Evolutionary conservation across 1,140 invertebrate species (phyloP).

Genomic region (Helicoverpa armigera): DNA sequence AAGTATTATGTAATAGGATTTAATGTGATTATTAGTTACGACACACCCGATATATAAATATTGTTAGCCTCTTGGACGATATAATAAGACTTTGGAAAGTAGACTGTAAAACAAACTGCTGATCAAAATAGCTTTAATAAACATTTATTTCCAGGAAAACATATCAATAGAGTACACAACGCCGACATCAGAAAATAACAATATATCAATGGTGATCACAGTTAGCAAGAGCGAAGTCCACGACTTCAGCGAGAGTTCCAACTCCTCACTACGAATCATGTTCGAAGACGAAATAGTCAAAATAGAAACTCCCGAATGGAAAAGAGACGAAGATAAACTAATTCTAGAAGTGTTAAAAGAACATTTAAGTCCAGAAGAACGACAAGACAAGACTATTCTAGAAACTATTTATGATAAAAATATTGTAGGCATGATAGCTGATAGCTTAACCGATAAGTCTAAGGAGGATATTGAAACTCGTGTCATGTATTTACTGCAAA

Average conservation of each 20-base stretch:
- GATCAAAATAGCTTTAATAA: neutral
- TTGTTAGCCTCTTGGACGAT: too few relatives aligned
- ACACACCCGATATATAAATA: too few relatives aligned
- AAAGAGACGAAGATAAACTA: constrained; percentile 77
- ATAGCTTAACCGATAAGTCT: constrained; percentile 65
- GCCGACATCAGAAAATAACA: constrained; percentile 34
- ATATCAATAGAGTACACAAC: constrained; percentile 39
- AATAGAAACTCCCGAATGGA: constrained; percentile 69
- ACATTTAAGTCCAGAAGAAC: constrained; percentile 61
- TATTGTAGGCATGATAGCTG: constrained; percentile 59
- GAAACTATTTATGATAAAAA: constrained; percentile 73
- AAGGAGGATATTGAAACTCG: constrained; percentile 64
- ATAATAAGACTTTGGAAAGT: too few relatives aligned
- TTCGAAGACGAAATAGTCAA: constrained; percentile 67
- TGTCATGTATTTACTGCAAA: constrained; percentile 71
- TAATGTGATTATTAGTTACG: too few relatives aligned
- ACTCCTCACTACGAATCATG: constrained; percentile 54
- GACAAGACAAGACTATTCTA: constrained; percentile 69
- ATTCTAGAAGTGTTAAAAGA: constrained; percentile 74
- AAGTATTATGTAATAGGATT: too few relatives aligned
- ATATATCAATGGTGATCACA: neutral
- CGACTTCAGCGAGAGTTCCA: constrained; percentile 6
- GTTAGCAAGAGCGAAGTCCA: constrained; percentile 3
- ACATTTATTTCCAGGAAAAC: neutral
- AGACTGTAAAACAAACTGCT: too few relatives aligned